Base-by-base conservation (phyloP, 37 sponge, comb jelly and placozoan species). In the Spongilla lacustris region DNA sequence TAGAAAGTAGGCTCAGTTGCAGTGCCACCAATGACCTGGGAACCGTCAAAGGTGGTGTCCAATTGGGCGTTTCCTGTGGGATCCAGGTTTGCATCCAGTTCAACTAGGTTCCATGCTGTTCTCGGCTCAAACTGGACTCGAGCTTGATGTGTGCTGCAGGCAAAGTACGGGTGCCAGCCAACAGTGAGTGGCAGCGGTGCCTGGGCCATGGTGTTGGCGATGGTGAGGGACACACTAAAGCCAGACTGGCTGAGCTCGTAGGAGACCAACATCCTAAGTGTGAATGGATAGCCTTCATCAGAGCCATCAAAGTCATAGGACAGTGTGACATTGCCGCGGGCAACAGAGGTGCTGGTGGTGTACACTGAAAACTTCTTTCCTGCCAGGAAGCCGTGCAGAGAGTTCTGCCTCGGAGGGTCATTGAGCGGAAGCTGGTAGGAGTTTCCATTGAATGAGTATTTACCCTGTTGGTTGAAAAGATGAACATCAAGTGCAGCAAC, bases 141-240 rank as follows among this genome's bases (percentile, higher is more conserved):
- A 12, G 95, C 69, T 19, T 73, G 66, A 50, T 87, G 88, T 27
- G 86, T 68, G 8, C 89, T 78, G 27, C 88, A 87, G 22, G 37
- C 69, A 67, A 94, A 91, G 34, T 94, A 94, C 0, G 95, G 95
- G 38, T 94, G 95, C 95, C 95, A 94, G 24, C 95, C 95, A 48
- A 91, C 79, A 30, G 88, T 88, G 75, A 94, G 66, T 25, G 92
- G 91, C 35, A 94, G 67, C 21, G 95, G 95, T 8, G 36, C 22
- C 24, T 28, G 26, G 23, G 36, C 13, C 76, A 81, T 82, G 4
- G 22, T 48, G 35, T 94, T 94, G 29, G 79, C 68, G 25, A 88
- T 77, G 12, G 9, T 50, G 17, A 94, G 36, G 3, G 2, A 1
- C 3, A 94, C 76, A 17, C 8, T 50, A 48, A 94, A 88, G 14